Evolutionary conservation across 2,113 vertebrate species (phyloP), one percentile per base, ranked within the genome.

Genomic region (Corythaixoides concolor): DNA sequence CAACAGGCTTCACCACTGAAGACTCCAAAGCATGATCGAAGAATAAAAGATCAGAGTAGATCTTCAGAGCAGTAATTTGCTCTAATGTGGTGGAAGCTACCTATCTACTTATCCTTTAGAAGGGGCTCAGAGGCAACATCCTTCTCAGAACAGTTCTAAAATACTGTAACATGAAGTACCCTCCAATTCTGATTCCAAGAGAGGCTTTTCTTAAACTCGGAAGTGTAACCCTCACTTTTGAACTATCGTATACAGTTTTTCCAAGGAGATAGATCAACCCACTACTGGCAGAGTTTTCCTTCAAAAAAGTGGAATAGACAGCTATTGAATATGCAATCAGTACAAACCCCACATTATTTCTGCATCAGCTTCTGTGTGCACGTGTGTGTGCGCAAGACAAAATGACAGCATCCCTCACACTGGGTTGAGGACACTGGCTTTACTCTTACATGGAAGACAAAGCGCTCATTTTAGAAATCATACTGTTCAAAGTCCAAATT

Each of bases 331-430:
- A 62, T 11, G 13, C 49, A 76, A 1, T 5, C 22, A 89, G 24
- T 56, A 68, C 37, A 62, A 56, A 66, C 66, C 6, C 7, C 12
- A 0, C 6, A 37, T 18, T 59, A 50, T 80, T 92, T 80, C 50
- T 83, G 45, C 49, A 73, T 15, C 78, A 76, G 30, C 13, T 76
- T 68, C 32, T 63, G 37, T 30, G 11, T 6, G 24, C 6, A 16
- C 8, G 52, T 3, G 26, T 33, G 13, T 19, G 6, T 22, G 11
- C 12, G 21, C 0, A 3, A 90, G 8, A 74, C 15, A n/a, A 59
- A 85, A 41, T 5, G 26, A 77, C 47, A 90, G 17, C 58, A 64
- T 30, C 63, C 26, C 18, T 59, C 70, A 28, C 22, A 6, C 8
- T 10, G 21, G 35, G 10, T 27, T 88, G 43, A 80, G 50, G 70